phyloP scores from a whole-genome alignment of 2,113 vertebrate genomes.

The Dipodomys merriami region DNA sequence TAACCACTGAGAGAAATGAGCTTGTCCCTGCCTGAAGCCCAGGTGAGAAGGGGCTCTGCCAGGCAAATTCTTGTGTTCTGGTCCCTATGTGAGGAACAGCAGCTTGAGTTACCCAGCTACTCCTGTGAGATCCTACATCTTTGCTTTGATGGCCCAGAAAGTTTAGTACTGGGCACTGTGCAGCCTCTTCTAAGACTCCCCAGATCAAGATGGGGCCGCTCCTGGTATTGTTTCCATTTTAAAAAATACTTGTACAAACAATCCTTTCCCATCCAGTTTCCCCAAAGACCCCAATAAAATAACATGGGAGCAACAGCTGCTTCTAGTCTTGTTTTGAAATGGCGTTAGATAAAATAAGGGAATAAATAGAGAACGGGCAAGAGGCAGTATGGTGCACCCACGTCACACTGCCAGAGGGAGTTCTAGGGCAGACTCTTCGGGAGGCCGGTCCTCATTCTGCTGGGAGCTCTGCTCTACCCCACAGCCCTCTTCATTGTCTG shows the following conservation, averaged over 20 bases:
- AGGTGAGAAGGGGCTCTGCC: constrained; percentile 26
- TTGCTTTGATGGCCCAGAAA: constrained; percentile 55
- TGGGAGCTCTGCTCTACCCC: constrained; percentile 21
- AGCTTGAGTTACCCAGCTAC: constrained; percentile 53
- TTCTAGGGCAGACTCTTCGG: constrained; percentile 63
- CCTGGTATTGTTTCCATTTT: constrained; percentile 55
- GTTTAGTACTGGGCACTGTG: not conserved
- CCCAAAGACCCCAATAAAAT: constrained; percentile 72
- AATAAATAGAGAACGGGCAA: constrained; percentile 83
- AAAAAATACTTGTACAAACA: constrained; percentile 72
- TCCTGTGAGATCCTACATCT: constrained; percentile 49
- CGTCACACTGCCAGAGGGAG: constrained; percentile 79
- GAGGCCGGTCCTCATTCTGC: constrained; percentile 57
- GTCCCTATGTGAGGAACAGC: constrained; percentile 53
- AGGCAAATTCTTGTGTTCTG: constrained; percentile 37
- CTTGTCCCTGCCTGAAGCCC: not conserved
- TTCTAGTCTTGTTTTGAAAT: constrained; percentile 79
- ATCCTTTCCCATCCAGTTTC: constrained; percentile 60
- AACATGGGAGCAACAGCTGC: constrained; percentile 76
- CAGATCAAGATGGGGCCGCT: constrained; percentile 42
- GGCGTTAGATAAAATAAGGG: constrained; percentile 79
- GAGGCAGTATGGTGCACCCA: not conserved
- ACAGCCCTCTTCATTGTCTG: constrained; percentile 54
- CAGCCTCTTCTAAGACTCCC: not conserved
- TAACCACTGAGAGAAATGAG: not conserved